These are phyloP conservation scores for Schizopygopsis pylzovi DNA, from an alignment of 2,797 vertebrate genomes.

Conservation along the genomic window DNA sequence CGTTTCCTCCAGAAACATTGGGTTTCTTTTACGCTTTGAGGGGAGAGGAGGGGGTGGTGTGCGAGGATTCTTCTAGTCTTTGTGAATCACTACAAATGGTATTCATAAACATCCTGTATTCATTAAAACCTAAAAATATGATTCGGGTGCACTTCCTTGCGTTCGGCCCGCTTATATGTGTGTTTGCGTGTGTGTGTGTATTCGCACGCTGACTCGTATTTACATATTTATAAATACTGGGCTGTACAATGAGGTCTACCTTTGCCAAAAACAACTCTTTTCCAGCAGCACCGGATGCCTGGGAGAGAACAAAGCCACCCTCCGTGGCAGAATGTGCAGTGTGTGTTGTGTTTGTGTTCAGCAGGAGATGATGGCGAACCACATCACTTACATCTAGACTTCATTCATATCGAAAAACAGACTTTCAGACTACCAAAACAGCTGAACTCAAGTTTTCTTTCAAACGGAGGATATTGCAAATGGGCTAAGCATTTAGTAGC, in stretches of 20 bases:
- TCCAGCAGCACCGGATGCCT: constrained; percentile 73
- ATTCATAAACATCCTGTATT: constrained; percentile 87
- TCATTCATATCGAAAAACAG: constrained; percentile 49
- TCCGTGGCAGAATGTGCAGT: constrained; percentile 61
- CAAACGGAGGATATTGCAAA: constrained; percentile 24
- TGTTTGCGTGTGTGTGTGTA: constrained; percentile 50
- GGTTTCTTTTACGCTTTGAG: constrained; percentile 64
- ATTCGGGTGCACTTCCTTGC: constrained; percentile 70
- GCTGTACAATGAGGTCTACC: constrained; percentile 79
- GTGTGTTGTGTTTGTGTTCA: constrained; percentile 58
- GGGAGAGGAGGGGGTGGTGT: constrained; percentile 67
- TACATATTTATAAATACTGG: constrained; percentile 85
- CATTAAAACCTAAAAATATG: constrained; percentile 88
- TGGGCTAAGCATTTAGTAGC: constrained; percentile 16
- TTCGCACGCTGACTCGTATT: constrained; percentile 75
- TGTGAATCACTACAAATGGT: constrained; percentile 82
- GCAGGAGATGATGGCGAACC: constrained; percentile 50
- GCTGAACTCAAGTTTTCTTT: constrained; percentile 9
- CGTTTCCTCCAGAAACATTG: constrained; percentile 75
- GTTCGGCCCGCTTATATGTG: constrained; percentile 51
- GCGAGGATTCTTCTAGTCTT: constrained; percentile 81
- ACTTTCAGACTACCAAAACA: constrained; percentile 33
- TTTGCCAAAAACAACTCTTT: constrained; percentile 82
- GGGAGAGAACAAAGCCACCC: constrained; percentile 75
- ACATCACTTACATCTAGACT: constrained; percentile 55